Conservation (phyloP, 1,140 invertebrate genomes). For the Tetraneura akinire region DNA sequence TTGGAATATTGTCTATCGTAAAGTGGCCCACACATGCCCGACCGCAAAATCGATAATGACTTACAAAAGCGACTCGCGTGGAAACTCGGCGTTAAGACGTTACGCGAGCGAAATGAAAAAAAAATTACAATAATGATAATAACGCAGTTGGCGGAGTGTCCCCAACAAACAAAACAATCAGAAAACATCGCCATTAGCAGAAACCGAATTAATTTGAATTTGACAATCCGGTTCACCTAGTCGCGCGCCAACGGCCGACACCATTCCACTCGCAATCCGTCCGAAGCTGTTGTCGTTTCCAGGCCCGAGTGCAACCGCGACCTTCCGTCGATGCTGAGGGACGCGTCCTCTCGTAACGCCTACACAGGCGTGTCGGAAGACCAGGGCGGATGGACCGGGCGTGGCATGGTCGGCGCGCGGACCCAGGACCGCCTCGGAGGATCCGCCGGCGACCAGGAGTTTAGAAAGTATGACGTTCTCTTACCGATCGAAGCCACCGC, state of each 20-base stretch:
- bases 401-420: constrained; percentile 43
- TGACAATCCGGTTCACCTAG: not conserved
- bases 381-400: constrained; percentile 51
- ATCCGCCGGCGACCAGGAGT: constrained; percentile 40
- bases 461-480: not conserved
- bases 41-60: too few relatives aligned
- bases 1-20: too few relatives aligned
- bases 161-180: too few relatives aligned
- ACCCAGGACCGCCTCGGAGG: constrained; percentile 50
- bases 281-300: not conserved
- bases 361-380: constrained; percentile 50
- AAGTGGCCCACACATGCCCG: too few relatives aligned
- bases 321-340: constrained; percentile 41
- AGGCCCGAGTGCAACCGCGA: not conserved
- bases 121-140: too few relatives aligned
- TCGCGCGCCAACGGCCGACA: not conserved
- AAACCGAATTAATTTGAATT: too few relatives aligned
- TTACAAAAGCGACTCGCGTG: too few relatives aligned
- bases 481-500: too few relatives aligned
- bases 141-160: too few relatives aligned
- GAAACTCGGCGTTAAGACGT: too few relatives aligned
- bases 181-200: too few relatives aligned
- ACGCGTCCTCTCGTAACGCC: constrained; percentile 44
- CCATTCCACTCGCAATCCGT: not conserved
- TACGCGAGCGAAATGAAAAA: too few relatives aligned